Conservation (phyloP, 2,888 invertebrate species). For the Limenitis camilla region DNA sequence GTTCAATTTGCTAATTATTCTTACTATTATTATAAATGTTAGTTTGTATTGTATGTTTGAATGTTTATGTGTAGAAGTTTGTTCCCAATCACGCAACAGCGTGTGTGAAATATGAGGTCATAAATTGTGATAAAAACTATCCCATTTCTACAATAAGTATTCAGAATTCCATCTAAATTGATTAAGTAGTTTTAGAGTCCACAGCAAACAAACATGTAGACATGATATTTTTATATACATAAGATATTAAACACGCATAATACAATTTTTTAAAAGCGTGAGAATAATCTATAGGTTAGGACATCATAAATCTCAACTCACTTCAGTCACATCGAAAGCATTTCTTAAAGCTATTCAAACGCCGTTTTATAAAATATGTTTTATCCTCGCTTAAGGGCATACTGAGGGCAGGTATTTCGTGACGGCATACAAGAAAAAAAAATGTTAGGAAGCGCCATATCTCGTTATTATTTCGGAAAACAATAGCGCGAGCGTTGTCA, state of each 20-base stretch:
- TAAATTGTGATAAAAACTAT: too few species aligned
- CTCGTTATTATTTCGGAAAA: conserved; percentile 70
- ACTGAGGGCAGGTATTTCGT: conserved; percentile 38
- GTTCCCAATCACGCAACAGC: too few species aligned
- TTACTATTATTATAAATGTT: too few species aligned
- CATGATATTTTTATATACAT: too few species aligned
- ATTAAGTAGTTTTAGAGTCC: too few species aligned
- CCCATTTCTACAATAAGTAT: too few species aligned
- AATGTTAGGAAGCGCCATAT: conserved; percentile 58
- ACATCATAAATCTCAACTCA: conserved; percentile 40
- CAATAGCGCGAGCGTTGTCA: conserved; percentile 69
- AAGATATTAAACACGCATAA: conserved; percentile 19
- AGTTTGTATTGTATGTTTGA: too few species aligned
- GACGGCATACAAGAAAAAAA: conserved; percentile 46
- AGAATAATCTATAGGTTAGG: conserved; percentile 43
- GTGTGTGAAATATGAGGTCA: too few species aligned
- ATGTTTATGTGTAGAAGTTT: too few species aligned
- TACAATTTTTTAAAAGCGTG: conserved; percentile 30
- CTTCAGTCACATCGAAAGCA: conserved; percentile 38
- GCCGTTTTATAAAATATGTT: conserved; percentile 58
- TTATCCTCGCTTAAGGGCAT: conserved; percentile 27
- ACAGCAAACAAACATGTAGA: too few species aligned
- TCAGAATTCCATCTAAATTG: too few species aligned
- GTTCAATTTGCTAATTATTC: too few species aligned
- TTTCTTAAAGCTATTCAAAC: conserved; percentile 58